Percentiles rank a stretch among this genome's conserved stretches.
These are phyloP conservation scores for Dolichallabes microphthalmus DNA, from an alignment of 2,113 vertebrate species.

Conservation along the genomic window DNA sequence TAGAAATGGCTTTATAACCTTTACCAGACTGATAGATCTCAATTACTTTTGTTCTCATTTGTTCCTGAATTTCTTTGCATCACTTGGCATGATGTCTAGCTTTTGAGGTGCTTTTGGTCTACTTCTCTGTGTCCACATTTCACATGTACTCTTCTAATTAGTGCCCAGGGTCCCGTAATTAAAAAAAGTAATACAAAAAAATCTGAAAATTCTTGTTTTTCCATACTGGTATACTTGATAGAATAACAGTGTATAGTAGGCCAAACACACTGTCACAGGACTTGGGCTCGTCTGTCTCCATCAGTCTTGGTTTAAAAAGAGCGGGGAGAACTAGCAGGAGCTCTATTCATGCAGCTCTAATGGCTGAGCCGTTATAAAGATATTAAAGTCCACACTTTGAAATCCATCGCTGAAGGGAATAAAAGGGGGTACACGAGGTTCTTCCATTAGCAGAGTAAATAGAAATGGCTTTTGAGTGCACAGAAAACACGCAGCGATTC, in stretches of 20 bases:
- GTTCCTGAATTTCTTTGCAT: no score
- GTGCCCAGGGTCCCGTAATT: not conserved
- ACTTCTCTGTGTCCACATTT: not conserved
- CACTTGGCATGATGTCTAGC: no score
- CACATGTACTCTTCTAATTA: not conserved
- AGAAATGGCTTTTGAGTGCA: constrained; percentile 54
- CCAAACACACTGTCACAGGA: constrained; percentile 32
- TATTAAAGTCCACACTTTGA: constrained; percentile 53
- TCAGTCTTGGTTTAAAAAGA: constrained; percentile 53
- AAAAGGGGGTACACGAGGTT: constrained; percentile 44
- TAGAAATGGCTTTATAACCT: no score
- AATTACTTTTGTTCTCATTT: no score
- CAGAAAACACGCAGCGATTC: not conserved
- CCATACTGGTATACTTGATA: no score
- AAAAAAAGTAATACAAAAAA: not conserved
- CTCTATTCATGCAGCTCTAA: constrained; percentile 68
- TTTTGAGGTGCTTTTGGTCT: no score
- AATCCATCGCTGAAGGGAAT: constrained; percentile 64
- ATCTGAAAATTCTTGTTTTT: not conserved
- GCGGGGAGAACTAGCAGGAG: constrained; percentile 60
- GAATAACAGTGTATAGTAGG: not conserved
- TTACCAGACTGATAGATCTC: no score
- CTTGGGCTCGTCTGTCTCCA: not conserved
- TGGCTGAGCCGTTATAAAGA: constrained; percentile 66
- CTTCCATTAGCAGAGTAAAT: constrained; percentile 76